These are phyloP conservation scores for Todus mexicanus DNA, from an alignment of 2,797 vertebrate species.

Conservation along the genomic window DNA sequence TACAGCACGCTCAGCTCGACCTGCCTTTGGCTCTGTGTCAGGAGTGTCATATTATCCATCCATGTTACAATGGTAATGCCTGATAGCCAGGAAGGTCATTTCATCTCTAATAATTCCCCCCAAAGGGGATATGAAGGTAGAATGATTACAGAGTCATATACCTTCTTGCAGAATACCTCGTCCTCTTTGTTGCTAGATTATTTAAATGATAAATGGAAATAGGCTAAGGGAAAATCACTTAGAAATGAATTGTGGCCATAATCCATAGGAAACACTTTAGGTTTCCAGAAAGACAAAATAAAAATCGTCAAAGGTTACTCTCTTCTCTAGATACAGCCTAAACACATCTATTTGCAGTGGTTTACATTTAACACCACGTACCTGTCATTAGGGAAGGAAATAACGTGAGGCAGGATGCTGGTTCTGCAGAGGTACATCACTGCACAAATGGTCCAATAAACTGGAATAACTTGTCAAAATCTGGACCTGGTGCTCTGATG, in stretches of 20 bases:
- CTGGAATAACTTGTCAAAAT: not conserved
- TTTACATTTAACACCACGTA: not conserved
- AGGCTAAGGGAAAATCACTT: constrained; percentile 48
- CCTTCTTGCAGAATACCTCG: constrained; percentile 45
- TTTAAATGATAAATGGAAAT: constrained; percentile 64
- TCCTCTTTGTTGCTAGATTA: constrained; percentile 62
- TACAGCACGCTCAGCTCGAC: constrained; percentile 24
- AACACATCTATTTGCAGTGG: not conserved
- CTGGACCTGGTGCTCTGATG: not conserved
- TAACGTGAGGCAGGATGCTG: not conserved
- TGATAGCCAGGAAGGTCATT: constrained; percentile 50
- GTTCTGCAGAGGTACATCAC: not conserved
- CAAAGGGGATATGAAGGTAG: constrained; percentile 53
- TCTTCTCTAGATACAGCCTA: not conserved
- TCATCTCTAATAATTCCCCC: constrained; percentile 56
- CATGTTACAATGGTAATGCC: constrained; percentile 10
- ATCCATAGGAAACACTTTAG: constrained; percentile 38
- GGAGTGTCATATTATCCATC: constrained; percentile 49
- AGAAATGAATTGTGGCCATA: constrained; percentile 49
- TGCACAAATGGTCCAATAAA: not conserved
- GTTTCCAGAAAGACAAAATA: constrained; percentile 60
- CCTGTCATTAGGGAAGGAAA: not conserved
- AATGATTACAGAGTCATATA: constrained; percentile 53
- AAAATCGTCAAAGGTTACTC: constrained; percentile 29
- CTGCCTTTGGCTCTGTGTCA: constrained; percentile 60